Conservation (phyloP, 1,140 invertebrate species). For the Aleiodes sp. region DNA sequence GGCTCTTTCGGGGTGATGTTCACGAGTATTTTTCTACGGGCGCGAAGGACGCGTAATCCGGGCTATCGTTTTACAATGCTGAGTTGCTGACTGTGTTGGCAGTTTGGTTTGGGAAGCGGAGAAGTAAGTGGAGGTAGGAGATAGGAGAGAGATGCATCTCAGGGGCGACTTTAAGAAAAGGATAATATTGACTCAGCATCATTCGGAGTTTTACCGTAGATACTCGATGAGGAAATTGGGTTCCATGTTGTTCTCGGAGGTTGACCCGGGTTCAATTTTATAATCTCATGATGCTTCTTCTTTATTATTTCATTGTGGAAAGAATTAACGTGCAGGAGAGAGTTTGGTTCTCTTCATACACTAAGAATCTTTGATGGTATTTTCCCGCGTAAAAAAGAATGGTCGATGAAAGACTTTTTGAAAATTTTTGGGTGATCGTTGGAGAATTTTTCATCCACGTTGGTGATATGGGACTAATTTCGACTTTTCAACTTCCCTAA, state of each 20-base stretch:
- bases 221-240: not conserved
- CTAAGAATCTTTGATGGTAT: too few species aligned
- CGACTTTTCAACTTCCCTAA: too few species aligned
- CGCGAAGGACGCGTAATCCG: conserved; percentile 50
- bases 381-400: too few species aligned
- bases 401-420: too few species aligned
- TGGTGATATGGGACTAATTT: too few species aligned
- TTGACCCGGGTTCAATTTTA: not conserved
- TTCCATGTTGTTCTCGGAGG: not conserved
- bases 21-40: conserved; percentile 44
- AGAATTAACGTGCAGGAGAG: too few species aligned
- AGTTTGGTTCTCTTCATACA: too few species aligned
- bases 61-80: conserved; percentile 51
- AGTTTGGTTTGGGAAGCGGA: conserved; percentile 37
- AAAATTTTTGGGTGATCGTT: too few species aligned
- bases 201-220: conserved; percentile 30
- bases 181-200: conserved; percentile 55
- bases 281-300: not conserved
- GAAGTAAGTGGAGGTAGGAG: conserved; percentile 32
- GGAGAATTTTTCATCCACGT: too few species aligned
- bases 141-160: conserved; percentile 26
- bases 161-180: conserved; percentile 43
- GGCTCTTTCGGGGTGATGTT: conserved; percentile 13
- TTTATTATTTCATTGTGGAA: not conserved
- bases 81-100: conserved; percentile 33